Evolutionary conservation across 2,888 invertebrate species (phyloP).

Genomic region (Rotaria magnacalcarata): DNA sequence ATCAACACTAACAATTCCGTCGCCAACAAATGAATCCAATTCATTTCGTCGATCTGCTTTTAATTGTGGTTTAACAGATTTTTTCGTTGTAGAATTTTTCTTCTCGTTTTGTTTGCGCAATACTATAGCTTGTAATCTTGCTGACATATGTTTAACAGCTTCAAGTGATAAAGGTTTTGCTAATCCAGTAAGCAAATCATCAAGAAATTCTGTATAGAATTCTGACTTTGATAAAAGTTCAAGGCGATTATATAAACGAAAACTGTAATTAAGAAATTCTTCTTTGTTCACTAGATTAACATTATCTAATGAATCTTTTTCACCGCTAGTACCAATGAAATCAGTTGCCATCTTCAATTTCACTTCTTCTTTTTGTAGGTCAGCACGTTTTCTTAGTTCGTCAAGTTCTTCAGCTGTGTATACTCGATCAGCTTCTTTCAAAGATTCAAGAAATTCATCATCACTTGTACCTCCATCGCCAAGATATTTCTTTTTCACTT

Average conservation of each 20-base stretch:
- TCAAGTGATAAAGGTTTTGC: background rate
- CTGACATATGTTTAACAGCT: background rate
- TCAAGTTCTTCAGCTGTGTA: constrained; percentile 25
- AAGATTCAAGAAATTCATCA: background rate
- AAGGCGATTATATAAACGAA: constrained; percentile 31
- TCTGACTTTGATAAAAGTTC: background rate
- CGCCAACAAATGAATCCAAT: background rate
- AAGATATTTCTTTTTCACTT: background rate
- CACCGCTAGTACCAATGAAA: background rate
- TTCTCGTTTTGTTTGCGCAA: background rate
- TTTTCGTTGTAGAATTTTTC: background rate
- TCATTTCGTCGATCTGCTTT: background rate
- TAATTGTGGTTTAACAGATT: background rate
- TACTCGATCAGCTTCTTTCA: background rate
- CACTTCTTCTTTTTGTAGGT: background rate
- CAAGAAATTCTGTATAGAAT: constrained; percentile 12
- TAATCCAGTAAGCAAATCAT: background rate
- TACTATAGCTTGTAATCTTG: background rate
- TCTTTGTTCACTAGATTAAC: background rate
- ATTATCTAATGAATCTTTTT: background rate
- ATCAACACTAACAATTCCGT: background rate
- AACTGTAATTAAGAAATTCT: constrained; percentile 1
- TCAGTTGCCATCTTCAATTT: background rate
- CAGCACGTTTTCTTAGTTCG: background rate
- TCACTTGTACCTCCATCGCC: background rate